Evolutionary conservation across 2,113 vertebrate genomes (phyloP).

Genomic region (Phaethon lepturus): DNA sequence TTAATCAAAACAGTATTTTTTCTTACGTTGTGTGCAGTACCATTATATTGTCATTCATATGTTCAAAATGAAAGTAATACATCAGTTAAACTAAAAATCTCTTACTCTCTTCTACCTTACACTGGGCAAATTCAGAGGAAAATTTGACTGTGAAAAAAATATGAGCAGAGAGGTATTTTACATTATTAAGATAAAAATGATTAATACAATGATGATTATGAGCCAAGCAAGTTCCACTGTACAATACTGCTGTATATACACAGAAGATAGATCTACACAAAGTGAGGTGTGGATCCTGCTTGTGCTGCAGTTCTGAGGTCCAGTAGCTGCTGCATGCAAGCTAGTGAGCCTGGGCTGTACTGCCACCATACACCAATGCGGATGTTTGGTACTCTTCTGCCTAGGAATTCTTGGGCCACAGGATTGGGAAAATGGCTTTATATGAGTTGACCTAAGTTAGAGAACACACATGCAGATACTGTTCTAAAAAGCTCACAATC

Average conservation of each 20-base stretch:
- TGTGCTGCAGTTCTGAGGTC: neutral
- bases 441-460: neutral
- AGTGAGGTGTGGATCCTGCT: neutral
- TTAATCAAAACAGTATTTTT: neutral
- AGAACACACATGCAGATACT: too few species aligned
- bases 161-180: neutral
- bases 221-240: neutral
- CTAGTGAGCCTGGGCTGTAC: neutral
- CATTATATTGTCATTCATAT: neutral
- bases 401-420: neutral
- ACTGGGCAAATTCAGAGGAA: neutral
- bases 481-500: neutral
- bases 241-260: neutral
- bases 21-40: neutral
- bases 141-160: neutral
- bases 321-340: neutral
- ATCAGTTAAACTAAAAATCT: neutral
- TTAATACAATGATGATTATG: neutral
- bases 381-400: neutral
- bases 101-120: neutral
- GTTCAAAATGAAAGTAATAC: neutral
- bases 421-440: neutral
- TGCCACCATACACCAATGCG: neutral
- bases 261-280: neutral
- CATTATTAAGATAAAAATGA: neutral